Evolutionary conservation across 1,140 invertebrate genomes (phyloP), one percentile per base, ranked within the genome.

Genomic region (Teleopsis dalmanni): DNA sequence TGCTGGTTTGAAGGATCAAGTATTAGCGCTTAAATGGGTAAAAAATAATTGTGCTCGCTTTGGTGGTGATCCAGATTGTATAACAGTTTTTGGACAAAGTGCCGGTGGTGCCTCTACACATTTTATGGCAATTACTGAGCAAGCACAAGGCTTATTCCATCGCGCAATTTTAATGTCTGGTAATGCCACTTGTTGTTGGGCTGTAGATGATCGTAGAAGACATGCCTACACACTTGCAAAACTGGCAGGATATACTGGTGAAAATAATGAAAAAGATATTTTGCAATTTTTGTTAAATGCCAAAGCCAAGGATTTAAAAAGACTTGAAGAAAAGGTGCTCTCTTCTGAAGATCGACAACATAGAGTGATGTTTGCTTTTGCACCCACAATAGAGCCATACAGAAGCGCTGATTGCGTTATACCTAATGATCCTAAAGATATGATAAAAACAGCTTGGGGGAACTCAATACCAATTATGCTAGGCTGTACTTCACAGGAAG

Each of bases 21-120:
- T 79, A 81, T 82, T 31, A 78, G 85, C 80, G 1, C 53, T 80
- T 1, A 73, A 73, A 54, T 81, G 78, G 78, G 73, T 85, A 3
- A 74, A 79, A 56, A 72, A 73, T 14, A 83, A 85, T 57, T 81
- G 82, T 21, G 60, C 74, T 35, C 59, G 69, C 48, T 76, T 76
- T 50, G 74, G 75, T 13, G 75, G 75, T 2, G 66, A 76, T 65
- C 72, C 75, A 5, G 58, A 73, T 25, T 69, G 62, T 23, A 63
- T 76, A 6, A 75, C 75, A 0, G 54, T 76, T 0, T 70, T 73
- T 46, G 75, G 75, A 1, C 65, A 72, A 26, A 73, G 71, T 23
- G 75, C 75, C 13, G 75, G 75, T 0, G 71, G 40, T 8, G 71
- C 63, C 0, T 70, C 66, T 13, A 72, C 74, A 0, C 71, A 75